These are phyloP conservation scores for Pseudomyrmex gracilis DNA, from an alignment of 1,140 invertebrate species.

Conservation along the genomic window DNA sequence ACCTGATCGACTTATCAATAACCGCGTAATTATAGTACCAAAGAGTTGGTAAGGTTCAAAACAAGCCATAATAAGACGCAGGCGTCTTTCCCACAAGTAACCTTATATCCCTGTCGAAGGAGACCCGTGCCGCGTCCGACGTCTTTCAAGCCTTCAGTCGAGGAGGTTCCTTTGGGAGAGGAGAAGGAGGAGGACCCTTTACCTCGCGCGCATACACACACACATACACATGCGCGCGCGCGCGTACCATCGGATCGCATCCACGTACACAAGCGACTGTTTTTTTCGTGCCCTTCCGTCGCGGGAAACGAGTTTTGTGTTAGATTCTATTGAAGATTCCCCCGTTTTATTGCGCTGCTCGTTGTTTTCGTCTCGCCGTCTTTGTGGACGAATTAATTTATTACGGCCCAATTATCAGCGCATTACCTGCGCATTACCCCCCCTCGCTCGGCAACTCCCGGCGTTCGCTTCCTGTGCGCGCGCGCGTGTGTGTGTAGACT, in stretches of 20 bases:
- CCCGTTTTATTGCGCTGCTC: constrained; percentile 66
- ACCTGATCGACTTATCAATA: constrained; percentile 86
- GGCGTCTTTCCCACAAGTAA: constrained; percentile 86
- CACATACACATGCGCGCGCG: background rate
- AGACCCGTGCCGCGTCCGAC: constrained; percentile 79
- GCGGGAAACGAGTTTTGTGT: constrained; percentile 50
- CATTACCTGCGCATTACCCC: constrained; percentile 46
- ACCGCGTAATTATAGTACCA: constrained; percentile 85
- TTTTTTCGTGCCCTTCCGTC: background rate
- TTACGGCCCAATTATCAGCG: constrained; percentile 83
- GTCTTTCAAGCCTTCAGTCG: constrained; percentile 78
- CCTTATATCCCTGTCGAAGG: constrained; percentile 83
- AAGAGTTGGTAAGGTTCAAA: constrained; percentile 85
- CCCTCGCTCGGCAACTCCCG: background rate
- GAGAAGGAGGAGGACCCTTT: constrained; percentile 15
- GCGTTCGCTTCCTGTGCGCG: constrained; percentile 16
- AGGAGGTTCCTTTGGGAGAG: constrained; percentile 44
- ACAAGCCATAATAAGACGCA: constrained; percentile 86
- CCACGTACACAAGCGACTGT: background rate
- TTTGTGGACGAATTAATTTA: constrained; percentile 85
- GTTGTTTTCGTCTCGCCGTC: constrained; percentile 75
- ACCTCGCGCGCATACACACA: background rate
- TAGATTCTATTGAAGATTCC: constrained; percentile 73
- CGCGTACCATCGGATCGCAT: background rate
- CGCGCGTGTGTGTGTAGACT: background rate